These are phyloP conservation scores for Drosophila setifemur DNA, from an alignment of 1,140 invertebrate species.

Conservation along the genomic window DNA sequence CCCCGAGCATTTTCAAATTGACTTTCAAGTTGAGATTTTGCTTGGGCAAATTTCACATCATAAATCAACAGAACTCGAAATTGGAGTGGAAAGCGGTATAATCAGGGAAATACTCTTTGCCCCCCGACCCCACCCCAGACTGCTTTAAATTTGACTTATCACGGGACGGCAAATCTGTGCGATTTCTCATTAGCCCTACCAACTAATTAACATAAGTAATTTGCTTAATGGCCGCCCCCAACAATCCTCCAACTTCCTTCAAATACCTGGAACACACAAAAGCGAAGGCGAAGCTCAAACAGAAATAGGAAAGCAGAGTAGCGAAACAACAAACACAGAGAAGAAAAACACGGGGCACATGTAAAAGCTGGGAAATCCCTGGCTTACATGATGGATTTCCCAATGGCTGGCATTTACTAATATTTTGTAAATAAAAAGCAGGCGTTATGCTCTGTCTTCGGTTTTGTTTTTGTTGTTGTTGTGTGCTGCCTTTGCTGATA, in stretches of 20 bases:
- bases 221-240: slow-evolving; percentile 52
- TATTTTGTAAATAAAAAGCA: slow-evolving; percentile 75
- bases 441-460: slow-evolving; percentile 14
- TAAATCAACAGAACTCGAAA: slow-evolving; percentile 36
- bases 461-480: not conserved
- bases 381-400: slow-evolving; percentile 78
- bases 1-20: slow-evolving; percentile 13
- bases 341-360: slow-evolving; percentile 27
- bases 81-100: slow-evolving; percentile 29
- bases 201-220: slow-evolving; percentile 81
- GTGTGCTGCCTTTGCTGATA: slow-evolving; percentile 41
- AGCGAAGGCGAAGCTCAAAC: slow-evolving; percentile 12
- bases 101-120: slow-evolving; percentile 33
- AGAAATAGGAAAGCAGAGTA: slow-evolving; percentile 8
- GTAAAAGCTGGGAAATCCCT: slow-evolving; percentile 36
- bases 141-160: slow-evolving; percentile 43
- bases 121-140: not conserved
- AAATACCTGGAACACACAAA: slow-evolving; percentile 4
- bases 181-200: slow-evolving; percentile 66
- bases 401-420: slow-evolving; percentile 58
- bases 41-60: slow-evolving; percentile 26
- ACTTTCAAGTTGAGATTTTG: slow-evolving; percentile 33
- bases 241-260: slow-evolving; percentile 36
- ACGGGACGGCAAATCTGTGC: slow-evolving; percentile 47
- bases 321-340: slow-evolving; percentile 54